phyloP scores from a whole-genome alignment of 2,113 vertebrate genomes.

The Hippocampus zosterae region DNA sequence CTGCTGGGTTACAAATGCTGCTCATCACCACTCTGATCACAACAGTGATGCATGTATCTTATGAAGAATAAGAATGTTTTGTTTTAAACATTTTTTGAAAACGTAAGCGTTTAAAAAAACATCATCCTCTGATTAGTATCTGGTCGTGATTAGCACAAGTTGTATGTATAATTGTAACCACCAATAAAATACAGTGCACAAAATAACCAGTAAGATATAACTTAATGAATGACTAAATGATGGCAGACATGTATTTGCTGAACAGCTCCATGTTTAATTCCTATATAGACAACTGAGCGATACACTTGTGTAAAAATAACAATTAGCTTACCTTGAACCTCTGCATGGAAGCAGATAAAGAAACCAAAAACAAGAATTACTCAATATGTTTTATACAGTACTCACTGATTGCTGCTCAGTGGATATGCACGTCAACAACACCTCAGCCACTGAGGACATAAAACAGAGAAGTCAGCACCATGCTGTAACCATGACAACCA shows the following conservation, averaged over 20 bases:
- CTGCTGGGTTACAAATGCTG: slow-evolving; percentile 63
- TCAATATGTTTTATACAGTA: slow-evolving; percentile 29
- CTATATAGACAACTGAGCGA: neutral
- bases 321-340: slow-evolving; percentile 89
- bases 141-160: neutral
- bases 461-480: slow-evolving; percentile 48
- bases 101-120: too few relatives aligned
- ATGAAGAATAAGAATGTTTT: neutral
- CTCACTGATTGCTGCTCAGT: slow-evolving; percentile 35
- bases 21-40: slow-evolving; percentile 9
- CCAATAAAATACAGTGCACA: neutral
- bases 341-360: slow-evolving; percentile 82
- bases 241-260: neutral
- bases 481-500: slow-evolving; percentile 50
- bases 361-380: slow-evolving; percentile 35
- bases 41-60: neutral
- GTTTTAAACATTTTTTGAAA: too few relatives aligned
- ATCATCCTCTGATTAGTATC: neutral
- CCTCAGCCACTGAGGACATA: slow-evolving; percentile 55
- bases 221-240: too few relatives aligned
- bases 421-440: slow-evolving; percentile 44
- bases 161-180: neutral
- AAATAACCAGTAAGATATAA: neutral
- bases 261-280: neutral
- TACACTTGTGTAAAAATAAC: neutral